Evolutionary conservation across 2,888 invertebrate genomes (phyloP), one percentile per base, ranked within the genome.

Genomic region (Xanthia togata): DNA sequence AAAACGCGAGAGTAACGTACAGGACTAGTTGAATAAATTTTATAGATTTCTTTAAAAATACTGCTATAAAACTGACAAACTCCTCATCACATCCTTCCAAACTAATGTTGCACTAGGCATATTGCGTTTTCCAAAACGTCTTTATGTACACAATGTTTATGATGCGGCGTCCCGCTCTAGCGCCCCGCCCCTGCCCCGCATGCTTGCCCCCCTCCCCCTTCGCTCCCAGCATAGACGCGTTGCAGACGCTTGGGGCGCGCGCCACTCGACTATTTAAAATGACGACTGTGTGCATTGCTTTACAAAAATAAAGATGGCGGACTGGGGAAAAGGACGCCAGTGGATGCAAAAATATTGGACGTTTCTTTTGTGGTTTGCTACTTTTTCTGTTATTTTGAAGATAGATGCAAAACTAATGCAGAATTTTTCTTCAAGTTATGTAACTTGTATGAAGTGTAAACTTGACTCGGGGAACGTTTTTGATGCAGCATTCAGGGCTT

Each of bases 261-360:
- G 85, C 86, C 83, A 90, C 89, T 89, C 88, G 86, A 87, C 87
- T 89, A 87, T 90, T 89, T 89, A 87, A 91, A 91, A 91, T 92
- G 92, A 92, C 92, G 89, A 91, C 90, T 90, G 91, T 91, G 91
- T 93, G 94, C 94, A 93, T 90, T 92, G 94, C 94, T 93, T 93
- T 92, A 94, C 92, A 92, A 94, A 95, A 95, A 94, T 95, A 95
- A 96, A 96, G 95, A 96, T 96, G 96, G 96, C 96, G 92, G 95
- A 92, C 91, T 90, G 88, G 81, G 79, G 73, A 85, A 82, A 85
- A 86, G 89, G 86, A 86, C 84, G 81, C 85, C 73, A 76, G 67
- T 77, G 81, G 65, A 84, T 88, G 86, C 88, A 84, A 89, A 88
- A 88, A 83, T 84, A 78, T 81, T 83, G 63, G 63, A 86, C 68